phyloP scores from a whole-genome alignment of 2,113 vertebrate genomes.

The Elephantulus edwardii region DNA sequence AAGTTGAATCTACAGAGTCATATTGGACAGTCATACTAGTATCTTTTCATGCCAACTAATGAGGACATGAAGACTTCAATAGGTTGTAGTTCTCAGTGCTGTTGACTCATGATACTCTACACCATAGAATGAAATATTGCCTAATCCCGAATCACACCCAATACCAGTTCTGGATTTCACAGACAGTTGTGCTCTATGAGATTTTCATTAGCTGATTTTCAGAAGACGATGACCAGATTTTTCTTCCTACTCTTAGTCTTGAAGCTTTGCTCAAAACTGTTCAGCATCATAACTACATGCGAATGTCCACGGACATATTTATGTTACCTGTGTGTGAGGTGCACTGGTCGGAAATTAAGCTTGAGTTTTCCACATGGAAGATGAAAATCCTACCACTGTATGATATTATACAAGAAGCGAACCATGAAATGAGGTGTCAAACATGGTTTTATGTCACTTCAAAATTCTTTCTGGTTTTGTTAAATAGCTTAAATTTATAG shows the following conservation, averaged over 20 bases:
- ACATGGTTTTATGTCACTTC: too few species aligned
- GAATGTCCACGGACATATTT: neutral
- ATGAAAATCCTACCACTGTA: neutral
- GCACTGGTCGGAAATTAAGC: neutral
- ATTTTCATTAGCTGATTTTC: neutral
- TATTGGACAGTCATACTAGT: too few species aligned
- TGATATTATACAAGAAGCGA: rapidly evolving
- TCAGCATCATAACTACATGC: neutral
- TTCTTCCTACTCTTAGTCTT: neutral
- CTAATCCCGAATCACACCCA: neutral
- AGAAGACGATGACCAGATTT: neutral
- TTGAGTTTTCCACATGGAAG: neutral
- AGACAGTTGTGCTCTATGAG: neutral
- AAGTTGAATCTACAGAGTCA: rapidly evolving
- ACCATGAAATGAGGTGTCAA: rapidly evolving
- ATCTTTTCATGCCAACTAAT: rapidly evolving
- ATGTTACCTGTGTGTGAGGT: neutral
- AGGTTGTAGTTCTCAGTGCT: neutral
- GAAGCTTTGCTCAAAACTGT: neutral
- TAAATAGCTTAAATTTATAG: rapidly evolving
- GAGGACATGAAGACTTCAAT: rapidly evolving
- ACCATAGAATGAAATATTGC: neutral
- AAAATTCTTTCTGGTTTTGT: rapidly evolving
- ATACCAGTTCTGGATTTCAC: neutral
- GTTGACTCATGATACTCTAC: neutral